Evolutionary conservation across 2,888 invertebrate genomes (phyloP).

Genomic region (Caenorhabditis sinica): DNA sequence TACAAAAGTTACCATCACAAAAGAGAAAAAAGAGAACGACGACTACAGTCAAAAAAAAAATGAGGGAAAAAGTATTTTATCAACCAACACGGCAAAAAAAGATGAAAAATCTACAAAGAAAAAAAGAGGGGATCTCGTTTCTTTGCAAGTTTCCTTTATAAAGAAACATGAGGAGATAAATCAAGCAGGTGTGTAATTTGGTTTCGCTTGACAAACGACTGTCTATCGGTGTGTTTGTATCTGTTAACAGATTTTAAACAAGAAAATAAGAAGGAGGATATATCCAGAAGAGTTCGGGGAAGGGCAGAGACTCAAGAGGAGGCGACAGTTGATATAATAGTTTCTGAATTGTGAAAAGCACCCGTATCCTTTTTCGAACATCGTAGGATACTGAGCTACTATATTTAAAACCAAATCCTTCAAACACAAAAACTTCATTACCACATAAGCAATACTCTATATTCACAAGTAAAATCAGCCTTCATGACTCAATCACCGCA

Average conservation of each 20-base stretch:
- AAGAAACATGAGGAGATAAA: slow-evolving; percentile 45
- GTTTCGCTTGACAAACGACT: slow-evolving; percentile 62
- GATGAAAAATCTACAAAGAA: slow-evolving; percentile 1
- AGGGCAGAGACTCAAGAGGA: no score
- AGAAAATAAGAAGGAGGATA: background rate
- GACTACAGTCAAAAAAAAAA: background rate
- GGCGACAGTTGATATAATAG: no score
- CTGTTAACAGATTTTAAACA: slow-evolving; percentile 15
- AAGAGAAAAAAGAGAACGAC: background rate
- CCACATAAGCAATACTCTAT: no score
- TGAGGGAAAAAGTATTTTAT: slow-evolving; percentile 31
- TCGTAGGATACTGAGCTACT: no score
- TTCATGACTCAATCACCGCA: no score
- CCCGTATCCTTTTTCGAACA: no score
- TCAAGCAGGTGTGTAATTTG: slow-evolving; percentile 63
- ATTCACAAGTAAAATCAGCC: no score
- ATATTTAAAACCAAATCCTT: no score
- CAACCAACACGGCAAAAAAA: background rate
- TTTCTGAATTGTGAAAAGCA: no score
- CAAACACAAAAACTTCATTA: no score
- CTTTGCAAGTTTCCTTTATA: slow-evolving; percentile 51
- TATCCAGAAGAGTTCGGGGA: background rate
- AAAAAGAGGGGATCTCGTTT: slow-evolving; percentile 14
- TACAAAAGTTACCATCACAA: background rate
- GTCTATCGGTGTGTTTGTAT: slow-evolving; percentile 9